Evolutionary conservation across 1,140 invertebrate genomes (phyloP), one percentile per base, ranked within the genome.

Genomic region (Drosophila kikkawai): DNA sequence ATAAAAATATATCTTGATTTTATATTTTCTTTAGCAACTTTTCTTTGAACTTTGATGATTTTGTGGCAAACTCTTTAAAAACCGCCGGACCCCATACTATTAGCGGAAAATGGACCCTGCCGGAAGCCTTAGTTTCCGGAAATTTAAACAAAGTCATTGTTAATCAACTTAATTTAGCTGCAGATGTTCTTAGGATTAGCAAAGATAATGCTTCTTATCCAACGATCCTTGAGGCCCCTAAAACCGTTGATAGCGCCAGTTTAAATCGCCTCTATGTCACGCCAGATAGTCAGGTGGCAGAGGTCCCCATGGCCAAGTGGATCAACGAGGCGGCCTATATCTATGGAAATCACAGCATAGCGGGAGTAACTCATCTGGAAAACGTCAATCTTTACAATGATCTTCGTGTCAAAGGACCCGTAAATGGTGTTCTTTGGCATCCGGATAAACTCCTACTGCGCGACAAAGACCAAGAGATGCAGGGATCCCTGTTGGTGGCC

Each of bases 241-340:
- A 94, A 83, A 65, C 7, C 8, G 58, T 93, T 8, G 12, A 82
- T 6, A 80, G 78, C 47, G 66, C 93, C 9, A 58, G 56, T 4
- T 79, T 92, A 7, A 75, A 84, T 17, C 78, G 80, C 4, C 73
- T 94, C 0, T 79, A 84, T 57, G 42, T 88, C 1, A 75, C 77
- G 8, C 15, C 83, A 13, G 66, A 78, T 6, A 86, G 88, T 60
- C 78, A 69, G n/a, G 79, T 94, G 7, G 93, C 93, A 34, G 59
- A 91, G 55, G 90, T 94, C 8, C 80, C 93, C 26, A n/a, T 94
- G 12, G 48, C 71, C 4, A 59, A 93, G 26, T 94, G 93, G 93
- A 82, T 94, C 7, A 69, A 92, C 26, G 78, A 93, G 51, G 79
- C 92, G 0, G 82, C 92, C 2, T 93, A 92, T 32, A 53, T 91